Evolutionary conservation across 2,888 invertebrate species (phyloP).

Genomic region (Amiota communis): DNA sequence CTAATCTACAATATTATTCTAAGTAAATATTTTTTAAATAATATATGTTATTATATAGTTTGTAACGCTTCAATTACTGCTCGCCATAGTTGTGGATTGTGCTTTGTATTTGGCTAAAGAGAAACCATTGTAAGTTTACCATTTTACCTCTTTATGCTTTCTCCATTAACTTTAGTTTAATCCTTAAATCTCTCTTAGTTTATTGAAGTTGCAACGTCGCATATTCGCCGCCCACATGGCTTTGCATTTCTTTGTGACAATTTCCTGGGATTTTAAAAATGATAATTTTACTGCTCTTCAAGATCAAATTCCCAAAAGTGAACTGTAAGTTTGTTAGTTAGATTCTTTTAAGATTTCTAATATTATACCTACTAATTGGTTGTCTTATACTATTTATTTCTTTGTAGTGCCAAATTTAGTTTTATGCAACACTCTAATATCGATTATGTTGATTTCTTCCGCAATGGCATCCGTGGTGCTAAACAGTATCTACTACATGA

Average conservation of each 20-base stretch:
- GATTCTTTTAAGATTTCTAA: not conserved
- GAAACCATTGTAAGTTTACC: conserved; percentile 79
- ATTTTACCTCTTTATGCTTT: not conserved
- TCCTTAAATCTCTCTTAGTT: conserved; percentile 74
- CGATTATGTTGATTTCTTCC: conserved; percentile 63
- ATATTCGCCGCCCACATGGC: conserved; percentile 84
- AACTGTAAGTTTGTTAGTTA: conserved; percentile 45
- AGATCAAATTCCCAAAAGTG: conserved; percentile 41
- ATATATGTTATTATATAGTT: conserved; percentile 71
- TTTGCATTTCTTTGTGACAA: conserved; percentile 82
- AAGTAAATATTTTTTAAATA: conserved; percentile 9
- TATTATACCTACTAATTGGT: not conserved
- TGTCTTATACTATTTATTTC: conserved; percentile 23
- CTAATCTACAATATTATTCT: not conserved
- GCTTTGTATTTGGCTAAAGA: conserved; percentile 79
- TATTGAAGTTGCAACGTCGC: conserved; percentile 85
- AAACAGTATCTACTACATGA: conserved; percentile 68
- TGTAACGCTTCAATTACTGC: conserved; percentile 83
- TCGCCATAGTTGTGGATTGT: conserved; percentile 84
- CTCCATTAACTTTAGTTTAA: conserved; percentile 76
- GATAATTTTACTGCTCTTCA: conserved; percentile 72
- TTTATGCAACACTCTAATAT: conserved; percentile 58
- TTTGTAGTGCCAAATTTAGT: conserved; percentile 50
- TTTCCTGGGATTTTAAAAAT: conserved; percentile 86
- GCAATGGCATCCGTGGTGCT: conserved; percentile 64